Conservation (phyloP, 2,113 vertebrate genomes). For the Aegithalos caudatus region DNA sequence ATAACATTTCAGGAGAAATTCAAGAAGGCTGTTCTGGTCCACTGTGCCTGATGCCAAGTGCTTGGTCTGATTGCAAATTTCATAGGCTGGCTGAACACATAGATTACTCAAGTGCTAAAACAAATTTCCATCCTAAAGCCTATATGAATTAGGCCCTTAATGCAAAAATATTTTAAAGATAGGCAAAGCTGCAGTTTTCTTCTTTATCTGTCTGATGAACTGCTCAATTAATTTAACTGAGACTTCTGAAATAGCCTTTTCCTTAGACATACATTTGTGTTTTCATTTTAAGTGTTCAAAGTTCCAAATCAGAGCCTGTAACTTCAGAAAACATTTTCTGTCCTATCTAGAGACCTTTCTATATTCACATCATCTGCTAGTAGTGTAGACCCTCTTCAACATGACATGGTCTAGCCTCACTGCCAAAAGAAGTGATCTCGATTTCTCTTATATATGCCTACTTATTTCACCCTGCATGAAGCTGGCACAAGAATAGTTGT, state of each 20-base stretch:
- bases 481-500: not conserved
- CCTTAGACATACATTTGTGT: not conserved
- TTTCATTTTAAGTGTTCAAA: not conserved
- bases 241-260: not conserved
- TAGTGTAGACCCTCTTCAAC: not conserved
- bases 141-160: not conserved
- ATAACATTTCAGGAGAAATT: not conserved
- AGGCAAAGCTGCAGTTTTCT: not conserved
- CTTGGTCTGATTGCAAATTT: not conserved
- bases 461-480: not conserved
- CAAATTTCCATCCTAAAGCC: not conserved
- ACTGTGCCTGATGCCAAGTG: not conserved
- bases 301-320: not conserved
- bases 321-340: not conserved
- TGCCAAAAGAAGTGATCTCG: not conserved
- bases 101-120: not conserved
- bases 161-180: not conserved
- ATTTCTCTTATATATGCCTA: not conserved
- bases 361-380: not conserved
- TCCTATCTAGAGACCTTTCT: not conserved
- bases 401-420: not conserved
- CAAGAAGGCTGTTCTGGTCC: not conserved
- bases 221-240: not conserved
- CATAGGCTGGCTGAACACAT: not conserved
- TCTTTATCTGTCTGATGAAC: not conserved